These are phyloP conservation scores for Pelmatolapia mariae DNA, from an alignment of 2,113 vertebrate genomes.

Conservation along the genomic window DNA sequence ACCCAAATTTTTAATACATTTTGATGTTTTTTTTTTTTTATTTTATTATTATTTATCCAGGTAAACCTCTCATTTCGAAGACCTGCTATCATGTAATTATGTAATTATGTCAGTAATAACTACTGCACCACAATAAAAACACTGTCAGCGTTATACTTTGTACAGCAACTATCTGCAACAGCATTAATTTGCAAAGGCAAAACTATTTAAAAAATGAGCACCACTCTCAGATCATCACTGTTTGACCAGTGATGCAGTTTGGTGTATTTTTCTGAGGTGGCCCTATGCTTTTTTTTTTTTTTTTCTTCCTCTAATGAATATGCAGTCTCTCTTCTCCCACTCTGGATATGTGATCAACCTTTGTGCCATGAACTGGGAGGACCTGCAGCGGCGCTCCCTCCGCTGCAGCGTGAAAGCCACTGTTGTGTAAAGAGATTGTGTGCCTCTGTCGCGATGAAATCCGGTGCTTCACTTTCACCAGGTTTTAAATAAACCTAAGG, in stretches of 20 bases:
- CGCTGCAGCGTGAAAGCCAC: background rate
- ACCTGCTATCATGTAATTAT: background rate
- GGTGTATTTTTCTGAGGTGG: background rate
- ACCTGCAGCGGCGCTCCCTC: background rate
- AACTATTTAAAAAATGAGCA: background rate
- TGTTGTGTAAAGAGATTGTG: slow-evolving; percentile 10
- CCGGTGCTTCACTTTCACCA: slow-evolving; percentile 32
- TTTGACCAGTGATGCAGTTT: background rate
- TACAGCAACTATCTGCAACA: background rate
- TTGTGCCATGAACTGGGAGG: slow-evolving; percentile 2
- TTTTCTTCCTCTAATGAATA: background rate
- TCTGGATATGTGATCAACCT: slow-evolving; percentile 4
- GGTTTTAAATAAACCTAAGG: slow-evolving; percentile 60
- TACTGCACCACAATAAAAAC: background rate
- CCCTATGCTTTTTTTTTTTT: background rate
- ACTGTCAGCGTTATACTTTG: background rate
- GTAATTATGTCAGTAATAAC: background rate
- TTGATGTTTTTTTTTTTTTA: rapidly evolving
- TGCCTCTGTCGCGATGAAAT: slow-evolving; percentile 22
- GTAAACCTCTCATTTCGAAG: background rate
- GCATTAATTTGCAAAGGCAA: background rate
- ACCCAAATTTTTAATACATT: background rate
- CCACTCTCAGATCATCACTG: background rate
- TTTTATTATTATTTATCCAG: background rate
- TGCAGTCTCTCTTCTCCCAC: background rate